Conservation (phyloP, 2,797 vertebrate genomes). For the Oreochromis mossambicus region DNA sequence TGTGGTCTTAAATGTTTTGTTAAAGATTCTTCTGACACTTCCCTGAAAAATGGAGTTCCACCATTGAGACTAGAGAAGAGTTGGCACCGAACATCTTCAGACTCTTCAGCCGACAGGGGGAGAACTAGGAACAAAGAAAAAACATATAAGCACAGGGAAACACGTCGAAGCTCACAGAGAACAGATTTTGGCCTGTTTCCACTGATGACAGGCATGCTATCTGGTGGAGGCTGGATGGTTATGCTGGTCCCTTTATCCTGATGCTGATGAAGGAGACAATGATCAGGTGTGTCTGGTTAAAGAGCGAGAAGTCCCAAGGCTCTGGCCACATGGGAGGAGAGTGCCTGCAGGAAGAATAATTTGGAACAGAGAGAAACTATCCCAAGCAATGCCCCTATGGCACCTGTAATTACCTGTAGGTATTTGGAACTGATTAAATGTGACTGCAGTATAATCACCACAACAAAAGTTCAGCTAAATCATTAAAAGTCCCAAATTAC, state of each 20-base stretch:
- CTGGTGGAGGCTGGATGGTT: not conserved
- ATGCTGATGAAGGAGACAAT: not conserved
- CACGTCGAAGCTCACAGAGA: not conserved
- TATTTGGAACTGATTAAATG: not conserved
- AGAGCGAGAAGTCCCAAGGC: not conserved
- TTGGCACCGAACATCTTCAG: not conserved
- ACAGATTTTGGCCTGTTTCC: not conserved
- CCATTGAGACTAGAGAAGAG: not conserved
- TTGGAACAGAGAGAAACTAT: not conserved
- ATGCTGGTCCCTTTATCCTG: not conserved
- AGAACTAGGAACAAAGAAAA: not conserved
- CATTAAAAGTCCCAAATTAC: not conserved
- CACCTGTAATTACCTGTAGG: not conserved
- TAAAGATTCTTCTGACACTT: not conserved
- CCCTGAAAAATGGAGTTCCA: constrained; percentile 1
- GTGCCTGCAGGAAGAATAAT: not conserved
- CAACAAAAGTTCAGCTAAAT: not conserved
- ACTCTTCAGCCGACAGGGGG: not conserved
- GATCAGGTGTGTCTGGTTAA: not conserved
- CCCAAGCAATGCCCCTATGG: not conserved
- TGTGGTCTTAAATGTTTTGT: not conserved
- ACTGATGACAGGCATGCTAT: not conserved
- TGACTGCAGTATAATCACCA: not conserved
- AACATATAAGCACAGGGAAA: not conserved
- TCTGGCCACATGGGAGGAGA: not conserved